Base-by-base conservation (phyloP, 1,140 invertebrate species). In the Solenopsis fugax region DNA sequence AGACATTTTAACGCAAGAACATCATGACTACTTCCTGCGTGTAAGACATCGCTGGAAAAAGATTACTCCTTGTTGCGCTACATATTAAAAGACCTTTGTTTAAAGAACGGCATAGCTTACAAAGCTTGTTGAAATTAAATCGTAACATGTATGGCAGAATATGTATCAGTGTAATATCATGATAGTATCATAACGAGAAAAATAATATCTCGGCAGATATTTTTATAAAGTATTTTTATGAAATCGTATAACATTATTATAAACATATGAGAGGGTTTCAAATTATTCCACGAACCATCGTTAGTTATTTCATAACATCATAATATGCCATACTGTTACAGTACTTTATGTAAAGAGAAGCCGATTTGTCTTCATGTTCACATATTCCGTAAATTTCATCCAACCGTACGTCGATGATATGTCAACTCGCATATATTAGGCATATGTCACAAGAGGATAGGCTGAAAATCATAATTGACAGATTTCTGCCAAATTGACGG, bases 1-100 rank as follows among this genome's bases (percentile, higher is more conserved):
- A 21, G 37, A 60, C n/a, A 84, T 41, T 84, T 84, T 75, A 73
- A 75, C 54, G 18, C 80, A 82, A 82, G 80, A 82, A 73, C 54
- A 73, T 62, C 80, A 60, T 24, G 18, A n/a, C 41, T 60, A 50
- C 16, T 60, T 82, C 41, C 24, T 58, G 18, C 18, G 37, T 56
- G 41, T 82, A 72, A 72, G 41, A 2, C 12, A 24, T 52, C 29
- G 29, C 52, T 29, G 16, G n/a, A 37, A 67, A 18, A 37, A 24
- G 21, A 56, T 48, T 24, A 69, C 13, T 54, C n/a, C 50, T 48
- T n/a, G 10, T 48, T 41, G 16, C 24, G 10, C 2, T 2, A 50
- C 34, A 18, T 21, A 10, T 54, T 72, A 18, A 72, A 29, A 60
- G 9, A 16, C 18, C 16, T n/a, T 77, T 18, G 13, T 4, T 34